A percentile compares a stretch with the other conserved stretches of the same genome.
These are phyloP conservation scores for Drosophila mulleri DNA, from an alignment of 2,888 invertebrate genomes.

Conservation along the genomic window DNA sequence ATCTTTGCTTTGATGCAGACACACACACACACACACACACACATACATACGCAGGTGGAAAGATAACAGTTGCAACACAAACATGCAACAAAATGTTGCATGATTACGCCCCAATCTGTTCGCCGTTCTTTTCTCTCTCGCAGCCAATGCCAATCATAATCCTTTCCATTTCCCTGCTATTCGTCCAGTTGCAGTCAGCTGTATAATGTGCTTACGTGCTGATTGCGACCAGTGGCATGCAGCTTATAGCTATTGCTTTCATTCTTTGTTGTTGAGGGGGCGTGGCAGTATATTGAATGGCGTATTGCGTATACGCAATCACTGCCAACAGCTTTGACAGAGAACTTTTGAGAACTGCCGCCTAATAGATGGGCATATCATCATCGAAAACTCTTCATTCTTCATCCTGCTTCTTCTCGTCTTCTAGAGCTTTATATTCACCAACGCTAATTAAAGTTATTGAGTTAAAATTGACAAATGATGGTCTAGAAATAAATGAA, in stretches of 20 bases:
- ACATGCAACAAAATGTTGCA: conserved; percentile 29
- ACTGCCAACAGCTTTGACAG: neutral
- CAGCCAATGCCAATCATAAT: conserved; percentile 54
- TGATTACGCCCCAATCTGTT: neutral
- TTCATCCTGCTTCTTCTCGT: too few relatives aligned
- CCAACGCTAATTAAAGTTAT: too few relatives aligned
- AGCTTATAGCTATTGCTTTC: conserved; percentile 12
- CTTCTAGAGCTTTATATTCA: too few relatives aligned
- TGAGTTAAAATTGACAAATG: too few relatives aligned
- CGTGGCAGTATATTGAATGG: conserved; percentile 21
- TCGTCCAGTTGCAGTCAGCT: conserved; percentile 8
- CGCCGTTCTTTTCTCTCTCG: neutral
- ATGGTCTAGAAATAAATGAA: too few relatives aligned
- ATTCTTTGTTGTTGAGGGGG: neutral
- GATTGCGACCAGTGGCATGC: conserved; percentile 12
- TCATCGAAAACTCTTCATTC: too few relatives aligned
- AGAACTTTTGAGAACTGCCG: neutral
- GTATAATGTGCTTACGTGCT: conserved; percentile 36
- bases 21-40: conserved; percentile 41
- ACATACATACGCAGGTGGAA: conserved; percentile 34
- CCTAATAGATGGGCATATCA: neutral
- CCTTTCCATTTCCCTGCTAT: conserved; percentile 7
- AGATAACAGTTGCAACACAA: conserved; percentile 22
- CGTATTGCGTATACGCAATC: conserved; percentile 3
- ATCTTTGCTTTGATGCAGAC: conserved; percentile 65